A percentile compares a stretch with the other conserved stretches of the same genome.
Evolutionary conservation across 2,113 vertebrate genomes (phyloP).

Genomic region (Amphiprion ocellaris): DNA sequence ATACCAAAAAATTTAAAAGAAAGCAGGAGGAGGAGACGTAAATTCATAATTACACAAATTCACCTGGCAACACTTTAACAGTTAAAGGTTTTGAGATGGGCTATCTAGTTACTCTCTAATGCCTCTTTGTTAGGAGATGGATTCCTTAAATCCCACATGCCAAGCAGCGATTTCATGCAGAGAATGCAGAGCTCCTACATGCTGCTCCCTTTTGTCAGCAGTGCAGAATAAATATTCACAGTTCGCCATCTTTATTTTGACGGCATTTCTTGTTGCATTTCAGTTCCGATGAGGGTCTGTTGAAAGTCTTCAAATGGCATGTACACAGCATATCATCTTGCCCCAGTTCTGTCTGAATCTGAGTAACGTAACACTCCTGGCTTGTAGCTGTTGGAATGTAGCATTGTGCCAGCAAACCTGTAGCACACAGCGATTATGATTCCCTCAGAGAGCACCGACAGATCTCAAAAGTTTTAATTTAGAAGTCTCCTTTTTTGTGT

Average conservation of each 20-base stretch:
- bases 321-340: slow-evolving; percentile 51
- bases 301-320: slow-evolving; percentile 45
- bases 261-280: slow-evolving; percentile 14
- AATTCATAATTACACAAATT: slow-evolving; percentile 28
- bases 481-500: not conserved
- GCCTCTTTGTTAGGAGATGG: slow-evolving; percentile 44
- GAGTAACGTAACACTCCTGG: slow-evolving; percentile 50
- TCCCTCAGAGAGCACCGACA: slow-evolving; percentile 15
- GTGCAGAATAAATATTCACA: slow-evolving; percentile 14
- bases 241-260: slow-evolving; percentile 20
- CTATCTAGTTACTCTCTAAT: slow-evolving; percentile 28
- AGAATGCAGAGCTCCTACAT: slow-evolving; percentile 35
- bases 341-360: slow-evolving; percentile 58
- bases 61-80: slow-evolving; percentile 64
- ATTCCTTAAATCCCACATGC: slow-evolving; percentile 50
- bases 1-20: slow-evolving; percentile 43
- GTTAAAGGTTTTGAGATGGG: slow-evolving; percentile 32
- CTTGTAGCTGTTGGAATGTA: slow-evolving; percentile 56
- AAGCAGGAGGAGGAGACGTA: slow-evolving; percentile 23
- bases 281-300: slow-evolving; percentile 19
- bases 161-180: slow-evolving; percentile 31
- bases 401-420: slow-evolving; percentile 45
- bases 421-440: slow-evolving; percentile 9
- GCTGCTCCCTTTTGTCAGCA: slow-evolving; percentile 33
- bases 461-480: slow-evolving; percentile 7